Evolutionary conservation across 1,140 invertebrate genomes (phyloP), one percentile per base, ranked within the genome.

Genomic region (Pinna nobilis): DNA sequence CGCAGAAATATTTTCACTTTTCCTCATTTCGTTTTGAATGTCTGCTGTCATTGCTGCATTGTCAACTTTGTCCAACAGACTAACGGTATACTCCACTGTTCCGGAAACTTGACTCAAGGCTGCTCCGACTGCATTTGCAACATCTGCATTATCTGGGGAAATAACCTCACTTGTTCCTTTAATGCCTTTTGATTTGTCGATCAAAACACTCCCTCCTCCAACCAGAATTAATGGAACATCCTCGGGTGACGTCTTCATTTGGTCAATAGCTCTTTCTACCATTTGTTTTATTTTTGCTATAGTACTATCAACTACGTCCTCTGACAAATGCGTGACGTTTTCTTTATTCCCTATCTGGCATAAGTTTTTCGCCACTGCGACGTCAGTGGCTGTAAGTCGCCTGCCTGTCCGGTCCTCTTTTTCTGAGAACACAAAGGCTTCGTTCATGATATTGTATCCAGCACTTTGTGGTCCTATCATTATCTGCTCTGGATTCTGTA

Each of bases 81-180:
- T 77, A 1, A 80, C 76, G 7, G 86, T 74, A 2, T 63, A 68
- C 39, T 87, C 85, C 47, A 83, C 55, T 44, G 35, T 77, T 6
- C 78, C 78, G 25, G 81, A 79, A 3, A 88, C 77, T 66, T 87
- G 82, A 49, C 84, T 81, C 0, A 88, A 72, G 3, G 85, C 86
- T 3, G 86, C 86, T 23, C 86, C 86, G 7, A 88, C 80, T 9
- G 86, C 85, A 74, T 88, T 88, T 25, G 84, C 85, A 50, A 88
- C 84, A 35, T 83, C 76, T 53, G 63, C 83, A 74, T 83, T 53
- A 20, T 77, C 49, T 1, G 83, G 83, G 9, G 73, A n/a, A 23
- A 82, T 55, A 1, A 84, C 51, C 30, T 76, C 61, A 13, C 63
- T 74, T 18, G 78, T 69, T 11, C 82, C 83, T 2, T 65, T 60